Evolutionary conservation across 1,140 invertebrate genomes (phyloP), one percentile per base, ranked within the genome.

Genomic region (Microplitis demolitor): DNA sequence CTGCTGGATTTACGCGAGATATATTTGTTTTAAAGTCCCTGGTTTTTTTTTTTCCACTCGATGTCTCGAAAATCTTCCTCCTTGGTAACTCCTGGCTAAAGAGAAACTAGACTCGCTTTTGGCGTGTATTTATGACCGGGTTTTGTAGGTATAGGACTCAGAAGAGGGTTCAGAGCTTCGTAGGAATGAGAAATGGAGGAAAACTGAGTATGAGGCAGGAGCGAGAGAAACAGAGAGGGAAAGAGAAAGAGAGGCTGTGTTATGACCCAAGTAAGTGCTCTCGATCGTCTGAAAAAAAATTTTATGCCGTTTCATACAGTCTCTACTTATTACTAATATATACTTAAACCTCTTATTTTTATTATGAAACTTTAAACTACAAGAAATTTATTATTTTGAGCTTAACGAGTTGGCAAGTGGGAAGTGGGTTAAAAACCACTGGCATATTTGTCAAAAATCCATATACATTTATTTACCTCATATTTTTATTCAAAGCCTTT

Each of bases 11-110:
- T 86, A 86, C 83, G 82, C 79, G 84, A 84, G 84, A 86, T 86
- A 86, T 86, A 85, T 86, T 86, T 86, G 85, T 86, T 86, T 85
- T 86, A 85, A 86, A 85, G 81, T 86, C 35, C 60, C 72, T 58
- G 51, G 56, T 37, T 50, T 54, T 50, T 67, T 50, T 67, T 33
- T 64, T 33, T 66, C 60, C 54, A 45, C 63, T 71, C 73, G 8
- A 31, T 39, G 61, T 71, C 75, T 39, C 31, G 14, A 53, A 51
- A 45, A 50, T 61, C 50, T 70, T 37, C 61, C 50, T 60, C n/a
- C 24, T 24, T 24, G 24, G 24, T 66, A 35, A 13, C 50, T 33
- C 16, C 24, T 33, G n/a, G 68, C 24, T 54, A 45, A 63, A 62
- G 33, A 71, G 56, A 71, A 62, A 63, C n/a, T 53, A 53, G 31